Percentiles rank a stretch among this genome's conserved stretches.
Conservation (phyloP, 1,140 invertebrate species). For the Drosophila ercepeae region DNA sequence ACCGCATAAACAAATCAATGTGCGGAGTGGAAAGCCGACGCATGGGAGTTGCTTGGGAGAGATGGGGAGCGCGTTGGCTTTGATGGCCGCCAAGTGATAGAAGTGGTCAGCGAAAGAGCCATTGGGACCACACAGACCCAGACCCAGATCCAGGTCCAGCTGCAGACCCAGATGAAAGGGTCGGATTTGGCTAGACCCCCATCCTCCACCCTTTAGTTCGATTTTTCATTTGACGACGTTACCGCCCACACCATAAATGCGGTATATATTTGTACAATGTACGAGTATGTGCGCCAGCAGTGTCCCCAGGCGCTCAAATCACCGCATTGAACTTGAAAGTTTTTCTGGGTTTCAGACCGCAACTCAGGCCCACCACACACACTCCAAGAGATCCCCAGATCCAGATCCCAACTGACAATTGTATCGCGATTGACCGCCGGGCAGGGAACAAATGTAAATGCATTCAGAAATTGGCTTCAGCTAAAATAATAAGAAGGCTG, state of each 20-base stretch:
- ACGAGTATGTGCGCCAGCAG: constrained; percentile 7
- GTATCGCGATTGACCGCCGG: constrained; percentile 76
- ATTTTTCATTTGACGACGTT: constrained; percentile 78
- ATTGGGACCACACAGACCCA: constrained; percentile 44
- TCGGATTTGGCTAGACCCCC: constrained; percentile 51
- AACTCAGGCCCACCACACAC: neutral
- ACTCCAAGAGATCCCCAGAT: constrained; percentile 31
- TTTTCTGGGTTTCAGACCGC: constrained; percentile 15
- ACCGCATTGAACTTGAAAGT: constrained; percentile 72
- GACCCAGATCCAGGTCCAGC: constrained; percentile 4
- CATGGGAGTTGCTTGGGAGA: constrained; percentile 44
- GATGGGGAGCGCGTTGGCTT: constrained; percentile 32
- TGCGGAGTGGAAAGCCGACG: constrained; percentile 45
- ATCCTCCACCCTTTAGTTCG: constrained; percentile 33
- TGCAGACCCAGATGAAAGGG: constrained; percentile 40
- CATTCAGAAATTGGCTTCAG: constrained; percentile 40
- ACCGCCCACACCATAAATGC: constrained; percentile 71
- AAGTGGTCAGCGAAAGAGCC: constrained; percentile 49
- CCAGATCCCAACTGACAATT: constrained; percentile 64
- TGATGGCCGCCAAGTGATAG: constrained; percentile 75
- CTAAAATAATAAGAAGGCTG: constrained; percentile 48
- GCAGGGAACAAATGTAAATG: constrained; percentile 49
- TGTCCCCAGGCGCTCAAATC: constrained; percentile 67
- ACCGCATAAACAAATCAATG: constrained; percentile 77
- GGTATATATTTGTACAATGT: constrained; percentile 8